Evolutionary conservation across 2,888 invertebrate species (phyloP).

Genomic region (Eurytoma adleriae): DNA sequence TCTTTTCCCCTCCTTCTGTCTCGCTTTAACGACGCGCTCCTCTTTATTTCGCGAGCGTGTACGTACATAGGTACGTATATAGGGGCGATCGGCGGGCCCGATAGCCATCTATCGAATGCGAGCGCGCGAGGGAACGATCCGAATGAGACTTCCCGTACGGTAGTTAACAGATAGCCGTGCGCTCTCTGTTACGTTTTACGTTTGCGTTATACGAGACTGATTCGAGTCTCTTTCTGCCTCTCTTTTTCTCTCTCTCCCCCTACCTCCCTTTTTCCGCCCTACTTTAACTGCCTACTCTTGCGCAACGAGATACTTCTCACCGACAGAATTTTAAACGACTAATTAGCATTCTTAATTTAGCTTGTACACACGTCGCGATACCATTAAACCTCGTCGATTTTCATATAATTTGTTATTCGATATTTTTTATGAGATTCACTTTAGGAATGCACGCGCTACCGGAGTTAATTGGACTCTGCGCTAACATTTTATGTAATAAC

Average conservation of each 20-base stretch:
- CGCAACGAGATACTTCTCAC: slow-evolving; percentile 32
- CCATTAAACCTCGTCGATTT: slow-evolving; percentile 21
- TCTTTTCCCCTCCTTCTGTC: not conserved
- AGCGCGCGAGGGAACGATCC: not conserved
- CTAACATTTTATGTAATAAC: not conserved
- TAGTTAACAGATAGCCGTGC: slow-evolving; percentile 4
- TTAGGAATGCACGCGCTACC: too few relatives aligned
- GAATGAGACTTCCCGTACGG: slow-evolving; percentile 16
- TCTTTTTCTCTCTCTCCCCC: slow-evolving; percentile 36
- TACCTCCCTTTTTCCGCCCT: too few relatives aligned
- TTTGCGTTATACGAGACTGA: slow-evolving; percentile 32
- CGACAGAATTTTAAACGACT: slow-evolving; percentile 46
- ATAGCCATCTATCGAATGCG: slow-evolving; percentile 33
- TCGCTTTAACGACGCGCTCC: slow-evolving; percentile 26
- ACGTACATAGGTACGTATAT: not conserved
- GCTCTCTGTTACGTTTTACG: slow-evolving; percentile 1
- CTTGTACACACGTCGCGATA: not conserved
- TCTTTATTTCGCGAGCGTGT: not conserved
- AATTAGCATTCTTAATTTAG: slow-evolving; percentile 51
- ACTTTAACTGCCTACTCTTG: too few relatives aligned
- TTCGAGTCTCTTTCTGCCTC: slow-evolving; percentile 38
- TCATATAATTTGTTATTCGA: slow-evolving; percentile 25
- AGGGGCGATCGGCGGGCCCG: not conserved
- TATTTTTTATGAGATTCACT: not conserved
- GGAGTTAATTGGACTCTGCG: too few relatives aligned